Conservation (phyloP, 2,797 vertebrate species). For the Malacoctenus gilli region DNA sequence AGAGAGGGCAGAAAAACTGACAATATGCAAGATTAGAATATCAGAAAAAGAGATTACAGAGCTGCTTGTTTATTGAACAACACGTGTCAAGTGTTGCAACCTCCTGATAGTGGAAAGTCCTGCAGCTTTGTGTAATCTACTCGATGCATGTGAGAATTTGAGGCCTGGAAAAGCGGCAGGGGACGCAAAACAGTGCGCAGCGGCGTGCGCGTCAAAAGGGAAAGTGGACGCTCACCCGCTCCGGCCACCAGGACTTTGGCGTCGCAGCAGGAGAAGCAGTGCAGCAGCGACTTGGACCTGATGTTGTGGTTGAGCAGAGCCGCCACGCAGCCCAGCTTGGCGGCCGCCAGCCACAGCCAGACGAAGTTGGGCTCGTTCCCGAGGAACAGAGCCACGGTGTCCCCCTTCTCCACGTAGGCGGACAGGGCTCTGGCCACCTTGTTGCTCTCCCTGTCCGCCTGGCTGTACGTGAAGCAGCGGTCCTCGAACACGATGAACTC, state of each 20-base stretch:
- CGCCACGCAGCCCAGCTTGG: constrained; percentile 84
- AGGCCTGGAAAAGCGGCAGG: too few relatives aligned
- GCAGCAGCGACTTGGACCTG: constrained; percentile 81
- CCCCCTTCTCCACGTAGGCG: constrained; percentile 72
- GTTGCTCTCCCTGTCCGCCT: constrained; percentile 84
- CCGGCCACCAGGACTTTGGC: constrained; percentile 82
- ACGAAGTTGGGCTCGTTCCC: constrained; percentile 83
- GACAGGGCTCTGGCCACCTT: constrained; percentile 77
- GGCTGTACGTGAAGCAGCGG: constrained; percentile 73
- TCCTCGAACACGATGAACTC: constrained; percentile 79
- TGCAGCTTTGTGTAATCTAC: too few relatives aligned
- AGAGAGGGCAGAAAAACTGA: too few relatives aligned
- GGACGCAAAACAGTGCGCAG: too few relatives aligned
- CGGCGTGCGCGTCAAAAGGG: too few relatives aligned
- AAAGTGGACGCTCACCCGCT: constrained; percentile 83
- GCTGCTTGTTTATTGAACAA: too few relatives aligned
- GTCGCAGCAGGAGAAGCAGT: constrained; percentile 84
- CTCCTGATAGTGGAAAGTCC: too few relatives aligned
- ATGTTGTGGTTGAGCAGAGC: constrained; percentile 86
- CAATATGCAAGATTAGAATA: too few relatives aligned
- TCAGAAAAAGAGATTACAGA: too few relatives aligned
- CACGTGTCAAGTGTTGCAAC: too few relatives aligned
- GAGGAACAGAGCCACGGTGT: constrained; percentile 84
- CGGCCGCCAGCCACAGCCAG: constrained; percentile 84
- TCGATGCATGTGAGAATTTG: too few relatives aligned